These are phyloP conservation scores for Pachliopta kotzebuea DNA, from an alignment of 2,888 invertebrate genomes.

Conservation along the genomic window DNA sequence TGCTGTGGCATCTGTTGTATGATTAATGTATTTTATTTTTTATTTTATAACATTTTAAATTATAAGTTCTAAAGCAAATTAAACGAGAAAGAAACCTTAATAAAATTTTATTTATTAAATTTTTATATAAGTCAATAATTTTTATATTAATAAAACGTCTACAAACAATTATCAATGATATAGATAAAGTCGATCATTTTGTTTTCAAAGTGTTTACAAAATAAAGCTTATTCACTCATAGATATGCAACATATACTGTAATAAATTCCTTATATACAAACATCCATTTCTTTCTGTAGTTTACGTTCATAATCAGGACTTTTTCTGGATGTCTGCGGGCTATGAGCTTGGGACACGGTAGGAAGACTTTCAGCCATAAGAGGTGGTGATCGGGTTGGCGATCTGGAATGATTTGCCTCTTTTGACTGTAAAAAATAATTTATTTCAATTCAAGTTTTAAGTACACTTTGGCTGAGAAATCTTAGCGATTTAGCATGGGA, in stretches of 20 bases:
- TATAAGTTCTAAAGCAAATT: too few species aligned
- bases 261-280: constrained; percentile 20
- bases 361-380: constrained; percentile 32
- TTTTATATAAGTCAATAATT: too few species aligned
- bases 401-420: constrained; percentile 39
- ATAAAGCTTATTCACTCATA: too few species aligned
- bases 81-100: too few species aligned
- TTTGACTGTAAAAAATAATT: constrained; percentile 36
- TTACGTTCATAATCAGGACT: constrained; percentile 40
- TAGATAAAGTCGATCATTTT: too few species aligned
- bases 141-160: too few species aligned
- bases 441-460: neutral
- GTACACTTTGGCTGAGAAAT: neutral
- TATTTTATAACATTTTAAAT: too few species aligned
- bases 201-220: too few species aligned
- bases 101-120: too few species aligned
- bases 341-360: constrained; percentile 34
- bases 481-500: neutral
- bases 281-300: constrained; percentile 43
- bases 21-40: too few species aligned
- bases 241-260: too few species aligned
- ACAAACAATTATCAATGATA: too few species aligned
- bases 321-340: constrained; percentile 39
- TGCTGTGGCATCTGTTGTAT: constrained; percentile 30
- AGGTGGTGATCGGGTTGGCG: constrained; percentile 45